Evolutionary conservation across 2,888 invertebrate genomes (phyloP).

Genomic region (Leistus spinibarbis): DNA sequence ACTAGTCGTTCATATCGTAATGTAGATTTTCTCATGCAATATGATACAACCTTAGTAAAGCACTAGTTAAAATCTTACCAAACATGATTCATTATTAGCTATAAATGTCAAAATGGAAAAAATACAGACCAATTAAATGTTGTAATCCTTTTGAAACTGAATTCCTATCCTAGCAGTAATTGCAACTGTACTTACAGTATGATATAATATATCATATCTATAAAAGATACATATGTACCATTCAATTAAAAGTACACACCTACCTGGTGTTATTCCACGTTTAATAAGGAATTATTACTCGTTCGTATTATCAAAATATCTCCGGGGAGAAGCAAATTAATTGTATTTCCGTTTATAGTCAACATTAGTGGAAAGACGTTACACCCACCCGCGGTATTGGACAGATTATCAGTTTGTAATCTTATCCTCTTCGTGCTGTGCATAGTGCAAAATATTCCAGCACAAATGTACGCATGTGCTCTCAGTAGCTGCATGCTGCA

Average conservation of each 20-base stretch:
- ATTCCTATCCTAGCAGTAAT: not conserved
- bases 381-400: not conserved
- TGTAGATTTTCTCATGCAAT: too few relatives aligned
- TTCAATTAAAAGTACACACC: not conserved
- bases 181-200: not conserved
- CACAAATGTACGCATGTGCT: not conserved
- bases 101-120: not conserved
- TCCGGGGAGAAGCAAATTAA: not conserved
- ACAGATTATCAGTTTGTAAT: slow-evolving; percentile 4
- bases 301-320: slow-evolving; percentile 1
- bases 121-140: not conserved
- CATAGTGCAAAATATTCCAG: not conserved
- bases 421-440: slow-evolving; percentile 3
- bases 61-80: not conserved
- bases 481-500: not conserved
- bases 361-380: not conserved
- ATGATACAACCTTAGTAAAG: not conserved
- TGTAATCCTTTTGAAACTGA: not conserved
- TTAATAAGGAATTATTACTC: slow-evolving; percentile 6
- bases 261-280: not conserved
- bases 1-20: not conserved
- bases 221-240: not conserved
- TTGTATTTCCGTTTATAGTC: slow-evolving; percentile 5
- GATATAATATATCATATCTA: not conserved
- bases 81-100: not conserved